A percentile compares a stretch with the other conserved stretches of the same genome.
These are phyloP conservation scores for Coenobita brevimanus DNA, from an alignment of 1,140 invertebrate genomes.

Conservation along the genomic window DNA sequence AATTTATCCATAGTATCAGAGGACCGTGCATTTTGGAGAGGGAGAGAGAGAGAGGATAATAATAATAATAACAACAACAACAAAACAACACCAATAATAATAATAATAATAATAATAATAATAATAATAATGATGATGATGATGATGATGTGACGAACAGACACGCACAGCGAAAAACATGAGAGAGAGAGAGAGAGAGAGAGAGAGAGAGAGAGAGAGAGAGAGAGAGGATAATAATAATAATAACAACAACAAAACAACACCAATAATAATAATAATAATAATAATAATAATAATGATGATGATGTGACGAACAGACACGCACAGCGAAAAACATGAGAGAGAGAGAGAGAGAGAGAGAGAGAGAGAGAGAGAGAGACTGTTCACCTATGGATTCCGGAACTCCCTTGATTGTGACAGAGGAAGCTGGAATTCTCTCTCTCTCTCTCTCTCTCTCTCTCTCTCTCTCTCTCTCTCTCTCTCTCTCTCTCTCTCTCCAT, in stretches of 20 bases:
- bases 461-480: neutral
- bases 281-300: neutral
- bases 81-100: too few relatives aligned
- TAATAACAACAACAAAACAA: neutral
- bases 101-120: too few relatives aligned
- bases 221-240: neutral
- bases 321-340: neutral
- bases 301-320: neutral
- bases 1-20: too few relatives aligned
- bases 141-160: too few relatives aligned
- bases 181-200: conserved; percentile 29
- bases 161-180: too few relatives aligned
- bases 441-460: neutral
- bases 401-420: neutral
- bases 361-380: neutral
- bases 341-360: neutral
- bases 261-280: neutral
- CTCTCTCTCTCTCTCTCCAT: too few relatives aligned
- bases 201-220: neutral
- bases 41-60: conserved; percentile 28
- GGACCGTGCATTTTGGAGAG: too few relatives aligned
- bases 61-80: too few relatives aligned
- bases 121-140: too few relatives aligned
- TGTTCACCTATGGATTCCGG: neutral
- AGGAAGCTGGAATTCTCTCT: too few relatives aligned